These are phyloP conservation scores for Rhizoglyphus robini DNA, from an alignment of 1,140 invertebrate species.

Conservation along the genomic window DNA sequence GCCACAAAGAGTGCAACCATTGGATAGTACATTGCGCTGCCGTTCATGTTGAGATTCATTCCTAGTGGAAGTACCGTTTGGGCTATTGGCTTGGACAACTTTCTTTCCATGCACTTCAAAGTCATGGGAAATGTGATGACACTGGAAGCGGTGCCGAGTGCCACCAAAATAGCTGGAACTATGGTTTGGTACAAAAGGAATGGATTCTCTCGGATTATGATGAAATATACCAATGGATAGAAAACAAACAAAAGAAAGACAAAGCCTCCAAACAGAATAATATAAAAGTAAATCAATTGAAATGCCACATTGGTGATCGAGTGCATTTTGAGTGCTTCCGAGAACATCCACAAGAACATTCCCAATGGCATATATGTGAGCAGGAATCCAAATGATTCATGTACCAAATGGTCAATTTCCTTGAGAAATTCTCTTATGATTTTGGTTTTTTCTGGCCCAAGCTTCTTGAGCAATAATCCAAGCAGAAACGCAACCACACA, in stretches of 20 bases:
- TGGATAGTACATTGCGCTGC: conserved; percentile 75
- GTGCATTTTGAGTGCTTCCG: conserved; percentile 66
- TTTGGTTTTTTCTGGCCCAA: conserved; percentile 47
- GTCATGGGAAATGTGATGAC: conserved; percentile 86
- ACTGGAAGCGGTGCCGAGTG: conserved; percentile 82
- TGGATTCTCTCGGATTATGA: conserved; percentile 69
- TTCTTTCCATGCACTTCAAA: conserved; percentile 82
- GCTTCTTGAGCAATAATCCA: conserved; percentile 62
- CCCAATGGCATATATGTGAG: conserved; percentile 70
- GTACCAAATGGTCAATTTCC: conserved; percentile 66
- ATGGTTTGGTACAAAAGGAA: conserved; percentile 69
- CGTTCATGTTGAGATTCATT: conserved; percentile 88
- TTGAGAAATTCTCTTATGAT: conserved; percentile 59
- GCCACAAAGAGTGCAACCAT: conserved; percentile 79
- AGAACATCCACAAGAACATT: conserved; percentile 75
- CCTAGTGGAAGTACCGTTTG: conserved; percentile 78
- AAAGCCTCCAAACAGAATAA: conserved; percentile 68
- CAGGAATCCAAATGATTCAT: conserved; percentile 38
- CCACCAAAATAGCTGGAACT: conserved; percentile 69
- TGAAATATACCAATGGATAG: conserved; percentile 65
- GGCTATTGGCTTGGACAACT: conserved; percentile 73
- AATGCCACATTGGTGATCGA: conserved; percentile 62
- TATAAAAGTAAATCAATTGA: conserved; percentile 68
- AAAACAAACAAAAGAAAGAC: conserved; percentile 73
- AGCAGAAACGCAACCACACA: conserved; percentile 36